Evolutionary conservation across 2,113 vertebrate genomes (phyloP).

Genomic region (Puffinus mauretanicus): DNA sequence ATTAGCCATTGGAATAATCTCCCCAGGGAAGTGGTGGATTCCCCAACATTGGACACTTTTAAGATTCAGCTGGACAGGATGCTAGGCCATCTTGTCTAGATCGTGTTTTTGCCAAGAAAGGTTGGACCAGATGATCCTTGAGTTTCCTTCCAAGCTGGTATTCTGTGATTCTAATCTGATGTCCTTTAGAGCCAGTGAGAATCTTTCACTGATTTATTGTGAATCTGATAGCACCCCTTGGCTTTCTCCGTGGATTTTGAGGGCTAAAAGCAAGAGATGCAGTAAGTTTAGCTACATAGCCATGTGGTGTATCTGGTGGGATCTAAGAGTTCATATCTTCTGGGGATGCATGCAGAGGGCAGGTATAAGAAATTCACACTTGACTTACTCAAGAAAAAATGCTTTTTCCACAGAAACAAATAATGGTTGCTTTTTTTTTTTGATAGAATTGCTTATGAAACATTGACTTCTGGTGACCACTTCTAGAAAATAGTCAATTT

Average conservation of each 20-base stretch:
- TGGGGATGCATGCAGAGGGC: neutral
- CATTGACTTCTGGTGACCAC: neutral
- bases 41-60: neutral
- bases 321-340: neutral
- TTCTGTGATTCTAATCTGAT: neutral
- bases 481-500: neutral
- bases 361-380: neutral
- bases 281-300: neutral
- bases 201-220: neutral
- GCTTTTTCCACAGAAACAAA: neutral
- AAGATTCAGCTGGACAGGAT: neutral
- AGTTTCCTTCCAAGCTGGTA: neutral
- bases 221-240: neutral
- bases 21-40: neutral
- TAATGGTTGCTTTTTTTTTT: neutral
- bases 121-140: neutral
- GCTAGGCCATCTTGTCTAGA: neutral
- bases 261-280: neutral
- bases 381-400: neutral
- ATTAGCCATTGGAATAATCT: neutral
- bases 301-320: neutral
- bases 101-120: neutral
- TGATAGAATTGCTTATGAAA: neutral
- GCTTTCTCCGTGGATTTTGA: neutral
- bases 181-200: neutral